These are phyloP conservation scores for Odontocolon sp. DNA, from an alignment of 2,888 invertebrate species.

Conservation along the genomic window DNA sequence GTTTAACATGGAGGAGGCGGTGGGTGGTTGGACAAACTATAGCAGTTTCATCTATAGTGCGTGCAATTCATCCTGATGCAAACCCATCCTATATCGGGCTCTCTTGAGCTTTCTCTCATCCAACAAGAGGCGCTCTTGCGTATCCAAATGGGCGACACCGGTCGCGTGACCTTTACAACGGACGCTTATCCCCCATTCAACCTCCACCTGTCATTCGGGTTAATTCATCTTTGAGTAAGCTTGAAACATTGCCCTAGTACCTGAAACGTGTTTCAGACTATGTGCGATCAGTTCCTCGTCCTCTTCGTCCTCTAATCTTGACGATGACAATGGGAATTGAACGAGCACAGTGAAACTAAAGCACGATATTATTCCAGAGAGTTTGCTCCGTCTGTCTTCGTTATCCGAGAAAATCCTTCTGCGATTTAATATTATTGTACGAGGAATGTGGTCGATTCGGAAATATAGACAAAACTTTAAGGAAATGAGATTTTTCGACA, in stretches of 20 bases:
- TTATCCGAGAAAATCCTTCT: neutral
- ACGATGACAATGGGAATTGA: neutral
- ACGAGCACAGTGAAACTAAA: neutral
- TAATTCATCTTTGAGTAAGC: constrained; percentile 33
- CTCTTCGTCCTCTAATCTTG: neutral
- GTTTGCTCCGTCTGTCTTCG: neutral
- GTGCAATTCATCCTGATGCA: neutral
- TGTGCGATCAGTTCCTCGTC: neutral
- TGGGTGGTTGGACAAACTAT: constrained; percentile 6
- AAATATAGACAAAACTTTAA: no score
- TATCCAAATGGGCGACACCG: constrained; percentile 15
- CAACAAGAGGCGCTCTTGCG: neutral
- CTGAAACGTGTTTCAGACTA: neutral
- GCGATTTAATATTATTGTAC: no score
- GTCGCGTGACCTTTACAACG: constrained; percentile 6
- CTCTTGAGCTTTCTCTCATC: constrained; percentile 14
- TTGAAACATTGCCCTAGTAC: constrained; percentile 13
- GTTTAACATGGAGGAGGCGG: constrained; percentile 7
- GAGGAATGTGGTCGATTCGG: no score
- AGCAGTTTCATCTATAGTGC: neutral
- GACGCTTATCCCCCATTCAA: neutral
- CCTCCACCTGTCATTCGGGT: constrained; percentile 15
- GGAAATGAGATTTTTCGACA: no score
- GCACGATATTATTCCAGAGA: no score
- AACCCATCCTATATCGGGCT: neutral